Percentiles rank a stretch among this genome's conserved stretches.
phyloP scores from a whole-genome alignment of 2,797 vertebrate species.

The Amblyraja radiata region DNA sequence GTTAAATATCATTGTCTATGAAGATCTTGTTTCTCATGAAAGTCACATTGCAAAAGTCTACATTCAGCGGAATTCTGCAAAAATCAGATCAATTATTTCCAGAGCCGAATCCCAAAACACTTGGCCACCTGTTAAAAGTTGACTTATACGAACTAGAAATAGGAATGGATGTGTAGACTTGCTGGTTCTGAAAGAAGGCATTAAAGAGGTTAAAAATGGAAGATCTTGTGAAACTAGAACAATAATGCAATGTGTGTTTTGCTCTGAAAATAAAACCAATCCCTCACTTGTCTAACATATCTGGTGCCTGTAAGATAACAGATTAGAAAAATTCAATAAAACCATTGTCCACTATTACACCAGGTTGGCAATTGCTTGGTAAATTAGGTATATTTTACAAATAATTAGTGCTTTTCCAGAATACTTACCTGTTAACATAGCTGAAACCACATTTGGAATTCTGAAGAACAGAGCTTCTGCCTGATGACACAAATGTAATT shows the following conservation, averaged over 20 bases:
- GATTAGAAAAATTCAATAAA: not conserved
- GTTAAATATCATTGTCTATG: not conserved
- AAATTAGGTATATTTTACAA: not conserved
- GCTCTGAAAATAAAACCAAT: conserved; percentile 4
- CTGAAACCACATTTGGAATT: conserved; percentile 11
- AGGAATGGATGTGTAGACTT: not conserved
- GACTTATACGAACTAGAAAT: conserved; percentile 24
- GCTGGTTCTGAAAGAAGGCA: conserved; percentile 29
- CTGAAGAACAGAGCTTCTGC: conserved; percentile 15
- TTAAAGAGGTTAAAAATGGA: conserved; percentile 20
- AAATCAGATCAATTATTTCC: conserved; percentile 30
- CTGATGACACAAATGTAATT: not conserved
- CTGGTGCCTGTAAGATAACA: conserved; percentile 13
- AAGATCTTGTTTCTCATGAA: not conserved
- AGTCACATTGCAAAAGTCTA: conserved; percentile 24
- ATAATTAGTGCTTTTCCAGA: not conserved
- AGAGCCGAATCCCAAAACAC: conserved; percentile 29
- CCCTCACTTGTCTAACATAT: conserved; percentile 19
- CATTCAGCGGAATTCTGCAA: not conserved
- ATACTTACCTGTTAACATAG: conserved; percentile 23
- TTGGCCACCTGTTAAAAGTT: conserved; percentile 12
- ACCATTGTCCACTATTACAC: conserved; percentile 3
- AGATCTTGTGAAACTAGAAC: conserved; percentile 1
- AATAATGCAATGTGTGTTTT: not conserved
- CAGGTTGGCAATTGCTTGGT: not conserved